phyloP scores from a whole-genome alignment of 35 echinoderm and acorn worm species.

The Holothuria glaberrima region DNA sequence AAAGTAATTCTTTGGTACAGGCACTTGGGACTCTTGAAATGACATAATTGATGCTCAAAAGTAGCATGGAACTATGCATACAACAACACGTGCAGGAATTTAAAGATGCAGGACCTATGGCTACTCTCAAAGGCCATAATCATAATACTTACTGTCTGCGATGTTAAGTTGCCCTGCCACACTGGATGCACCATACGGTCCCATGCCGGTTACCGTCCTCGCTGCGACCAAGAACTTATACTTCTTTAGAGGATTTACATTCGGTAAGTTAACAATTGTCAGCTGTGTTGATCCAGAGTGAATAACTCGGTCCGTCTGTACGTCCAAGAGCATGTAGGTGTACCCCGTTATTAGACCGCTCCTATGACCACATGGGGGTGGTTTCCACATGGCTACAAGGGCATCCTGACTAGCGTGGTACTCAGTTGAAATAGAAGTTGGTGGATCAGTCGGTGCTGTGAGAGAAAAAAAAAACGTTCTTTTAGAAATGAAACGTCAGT shows the following conservation, averaged over 20 bases:
- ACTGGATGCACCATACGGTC: slow-evolving; percentile 69
- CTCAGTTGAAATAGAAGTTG: slow-evolving; percentile 34
- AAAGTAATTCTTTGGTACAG: no score
- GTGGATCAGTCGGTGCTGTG: slow-evolving; percentile 62
- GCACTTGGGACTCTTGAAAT: no score
- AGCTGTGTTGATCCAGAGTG: slow-evolving; percentile 49
- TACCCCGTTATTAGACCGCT: slow-evolving; percentile 62
- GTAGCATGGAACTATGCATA: no score
- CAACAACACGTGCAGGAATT: no score
- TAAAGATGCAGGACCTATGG: no score
- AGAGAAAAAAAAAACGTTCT: neutral
- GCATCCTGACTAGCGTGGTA: slow-evolving; percentile 43
- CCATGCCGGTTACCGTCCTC: slow-evolving; percentile 62
- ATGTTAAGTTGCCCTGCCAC: slow-evolving; percentile 58
- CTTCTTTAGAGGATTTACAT: slow-evolving; percentile 39
- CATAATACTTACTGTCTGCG: slow-evolving; percentile 75
- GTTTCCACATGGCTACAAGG: slow-evolving; percentile 62
- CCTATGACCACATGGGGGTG: slow-evolving; percentile 61
- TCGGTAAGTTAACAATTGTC: slow-evolving; percentile 47
- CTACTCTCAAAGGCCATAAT: no score
- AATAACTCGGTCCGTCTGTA: slow-evolving; percentile 66
- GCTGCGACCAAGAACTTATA: slow-evolving; percentile 92
- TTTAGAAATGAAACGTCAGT: no score
- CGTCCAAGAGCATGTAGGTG: slow-evolving; percentile 84
- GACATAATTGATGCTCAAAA: no score